phyloP scores from a whole-genome alignment of 2,888 invertebrate species.

The Eucriotettix oculatus region DNA sequence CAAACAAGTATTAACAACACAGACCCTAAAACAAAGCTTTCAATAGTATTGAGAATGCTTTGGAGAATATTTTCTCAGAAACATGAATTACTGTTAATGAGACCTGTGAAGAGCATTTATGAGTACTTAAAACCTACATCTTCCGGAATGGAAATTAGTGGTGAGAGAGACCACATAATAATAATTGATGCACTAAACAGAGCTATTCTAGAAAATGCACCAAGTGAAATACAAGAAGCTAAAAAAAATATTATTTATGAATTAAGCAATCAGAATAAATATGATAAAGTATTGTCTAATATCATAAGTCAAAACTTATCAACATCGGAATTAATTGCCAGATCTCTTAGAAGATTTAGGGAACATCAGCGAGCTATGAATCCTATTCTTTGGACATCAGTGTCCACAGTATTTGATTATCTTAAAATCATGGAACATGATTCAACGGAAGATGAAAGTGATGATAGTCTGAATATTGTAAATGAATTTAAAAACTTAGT shows the following conservation, averaged over 20 bases:
- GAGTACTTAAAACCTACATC: not conserved
- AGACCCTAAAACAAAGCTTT: not conserved
- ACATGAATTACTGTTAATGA: too few relatives aligned
- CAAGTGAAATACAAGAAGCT: not conserved
- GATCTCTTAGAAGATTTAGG: conserved; percentile 2
- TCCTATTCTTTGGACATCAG: conserved; percentile 2
- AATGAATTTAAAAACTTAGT: conserved; percentile 4
- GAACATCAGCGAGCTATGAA: conserved; percentile 3
- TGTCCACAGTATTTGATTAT: conserved; percentile 2
- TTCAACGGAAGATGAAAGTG: not conserved
- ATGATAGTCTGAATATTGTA: conserved; percentile 1
- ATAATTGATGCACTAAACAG: not conserved
- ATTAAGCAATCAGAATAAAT: not conserved
- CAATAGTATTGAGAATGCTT: conserved; percentile 2
- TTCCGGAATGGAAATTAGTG: not conserved
- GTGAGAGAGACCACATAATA: not conserved
- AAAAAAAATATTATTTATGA: not conserved
- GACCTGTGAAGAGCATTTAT: too few relatives aligned
- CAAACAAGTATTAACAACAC: conserved; percentile 1
- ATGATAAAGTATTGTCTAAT: not conserved
- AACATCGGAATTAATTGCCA: not conserved
- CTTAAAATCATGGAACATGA: conserved; percentile 2
- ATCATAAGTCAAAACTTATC: too few relatives aligned
- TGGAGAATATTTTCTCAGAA: conserved; percentile 1
- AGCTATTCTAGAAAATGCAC: not conserved